phyloP scores from a whole-genome alignment of 2,888 invertebrate genomes.

The Drosophila parthenogenetica region DNA sequence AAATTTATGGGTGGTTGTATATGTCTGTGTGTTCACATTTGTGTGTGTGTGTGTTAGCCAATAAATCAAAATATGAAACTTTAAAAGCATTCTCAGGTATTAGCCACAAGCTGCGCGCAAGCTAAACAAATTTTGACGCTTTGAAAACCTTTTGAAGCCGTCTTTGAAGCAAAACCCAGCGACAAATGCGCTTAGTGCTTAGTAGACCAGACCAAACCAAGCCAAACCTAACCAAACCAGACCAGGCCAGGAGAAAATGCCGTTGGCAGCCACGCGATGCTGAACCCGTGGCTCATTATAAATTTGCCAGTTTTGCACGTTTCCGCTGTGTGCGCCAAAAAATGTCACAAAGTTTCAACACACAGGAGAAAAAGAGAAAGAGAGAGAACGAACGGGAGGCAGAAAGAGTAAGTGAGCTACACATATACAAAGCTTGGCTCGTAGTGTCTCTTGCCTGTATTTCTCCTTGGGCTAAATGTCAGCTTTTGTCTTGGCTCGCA shows the following conservation, averaged over 20 bases:
- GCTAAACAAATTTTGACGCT: conserved; percentile 57
- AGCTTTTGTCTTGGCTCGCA: conserved; percentile 78
- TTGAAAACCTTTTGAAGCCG: conserved; percentile 52
- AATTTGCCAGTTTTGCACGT: conserved; percentile 81
- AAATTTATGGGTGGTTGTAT: conserved; percentile 11
- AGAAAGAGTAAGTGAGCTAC: background rate
- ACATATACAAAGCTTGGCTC: background rate
- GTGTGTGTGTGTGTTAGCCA: conserved; percentile 44
- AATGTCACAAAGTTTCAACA: conserved; percentile 75
- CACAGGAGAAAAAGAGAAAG: conserved; percentile 34
- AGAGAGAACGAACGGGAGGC: conserved; percentile 12
- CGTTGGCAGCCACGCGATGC: conserved; percentile 62
- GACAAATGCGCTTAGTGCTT: conserved; percentile 75
- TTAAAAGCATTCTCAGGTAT: conserved; percentile 77
- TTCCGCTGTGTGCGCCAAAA: conserved; percentile 73
- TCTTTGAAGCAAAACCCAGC: conserved; percentile 45
- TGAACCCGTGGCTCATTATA: conserved; percentile 76
- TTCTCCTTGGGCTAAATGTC: conserved; percentile 78
- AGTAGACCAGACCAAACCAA: conserved; percentile 45
- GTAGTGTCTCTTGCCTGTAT: conserved; percentile 46
- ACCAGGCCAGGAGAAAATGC: conserved; percentile 63
- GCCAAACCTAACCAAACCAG: background rate
- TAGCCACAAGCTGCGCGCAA: conserved; percentile 55
- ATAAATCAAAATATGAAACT: conserved; percentile 75
- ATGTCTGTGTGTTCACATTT: conserved; percentile 7